These are phyloP conservation scores for Baronia brevicornis DNA, from an alignment of 2,888 invertebrate genomes.

Conservation along the genomic window DNA sequence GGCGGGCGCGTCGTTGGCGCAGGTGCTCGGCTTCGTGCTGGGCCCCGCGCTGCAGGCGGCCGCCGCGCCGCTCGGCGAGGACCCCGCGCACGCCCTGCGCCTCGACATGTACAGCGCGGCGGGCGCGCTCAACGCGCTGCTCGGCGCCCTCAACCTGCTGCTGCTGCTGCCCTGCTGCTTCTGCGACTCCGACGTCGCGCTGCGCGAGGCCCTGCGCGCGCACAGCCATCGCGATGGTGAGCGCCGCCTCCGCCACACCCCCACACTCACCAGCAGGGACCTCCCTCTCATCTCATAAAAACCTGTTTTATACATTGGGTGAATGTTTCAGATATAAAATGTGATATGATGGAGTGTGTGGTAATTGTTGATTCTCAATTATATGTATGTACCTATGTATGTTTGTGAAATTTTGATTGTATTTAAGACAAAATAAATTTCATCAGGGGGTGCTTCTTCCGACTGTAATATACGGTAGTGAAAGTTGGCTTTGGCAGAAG, in stretches of 20 bases:
- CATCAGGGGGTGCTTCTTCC: too few relatives aligned
- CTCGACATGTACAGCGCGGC: slow-evolving; percentile 92
- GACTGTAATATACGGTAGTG: too few relatives aligned
- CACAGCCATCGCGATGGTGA: slow-evolving; percentile 81
- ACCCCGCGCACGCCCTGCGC: slow-evolving; percentile 72
- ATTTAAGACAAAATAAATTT: too few relatives aligned
- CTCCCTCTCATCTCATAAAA: too few relatives aligned
- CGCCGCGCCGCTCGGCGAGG: slow-evolving; percentile 84
- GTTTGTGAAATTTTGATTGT: background rate
- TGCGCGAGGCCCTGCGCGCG: slow-evolving; percentile 84
- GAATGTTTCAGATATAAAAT: too few relatives aligned
- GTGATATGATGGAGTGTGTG: too few relatives aligned
- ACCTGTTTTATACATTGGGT: too few relatives aligned
- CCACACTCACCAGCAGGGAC: too few relatives aligned
- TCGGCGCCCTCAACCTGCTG: slow-evolving; percentile 82
- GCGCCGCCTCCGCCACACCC: too few relatives aligned
- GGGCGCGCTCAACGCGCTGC: slow-evolving; percentile 88
- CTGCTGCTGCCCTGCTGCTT: slow-evolving; percentile 86
- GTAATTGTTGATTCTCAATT: too few relatives aligned
- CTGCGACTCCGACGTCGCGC: slow-evolving; percentile 85
- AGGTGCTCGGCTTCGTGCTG: slow-evolving; percentile 90
- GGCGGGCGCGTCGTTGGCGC: slow-evolving; percentile 88
- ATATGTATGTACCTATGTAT: background rate
- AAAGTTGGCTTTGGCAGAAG: too few relatives aligned
- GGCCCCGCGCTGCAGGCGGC: slow-evolving; percentile 89